Base-by-base conservation (phyloP, 1,140 invertebrate species). In the Matsumurasca onukii region DNA sequence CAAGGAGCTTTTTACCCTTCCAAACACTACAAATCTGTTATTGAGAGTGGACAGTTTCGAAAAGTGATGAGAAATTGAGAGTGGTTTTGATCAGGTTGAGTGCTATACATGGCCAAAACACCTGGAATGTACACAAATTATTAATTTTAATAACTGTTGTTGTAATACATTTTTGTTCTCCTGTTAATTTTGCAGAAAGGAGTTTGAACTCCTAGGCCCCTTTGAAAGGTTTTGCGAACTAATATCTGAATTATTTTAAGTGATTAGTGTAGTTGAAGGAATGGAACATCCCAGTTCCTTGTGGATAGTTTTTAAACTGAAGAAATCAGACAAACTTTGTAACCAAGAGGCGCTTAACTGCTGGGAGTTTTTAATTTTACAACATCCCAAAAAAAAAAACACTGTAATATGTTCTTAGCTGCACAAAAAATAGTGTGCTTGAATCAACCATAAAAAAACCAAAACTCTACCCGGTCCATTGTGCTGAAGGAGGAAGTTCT, bases 401-500 rank as follows among this genome's bases (percentile, higher is more conserved):
- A 5, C 24, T 3, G 17, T 12, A 17, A 12, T 45, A 51, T 3
- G 5, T 20, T 20, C 49, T 5, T 12, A 51, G 17, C 24, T 51
- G 3, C 49, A 20, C n/a, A 5, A 51, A 20, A 3, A 3, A 12
- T 3, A 20, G 49, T 3, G 3, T 9, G 49, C 24, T 51, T 51
- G 3, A 51, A 20, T 45, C 9, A 45, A 45, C 9, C 9, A 12
- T 45, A 45, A 51, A 5, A 20, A 17, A 22, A n/a, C 49, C n/a
- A 9, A 31, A n/a, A n/a, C n/a, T n/a, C n/a, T 65, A 55, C 65
- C 65, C 20, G 34, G 65, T 29, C 65, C 65, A 31, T 67, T 52
- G 25, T 67, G 65, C 12, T 55, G 27, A 9, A 57, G 27, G 15
- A 22, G 31, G 30, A 67, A 67, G 49, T 67, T 67, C 49, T 67